Base-by-base conservation (phyloP, 2,888 invertebrate species). In the Dasysyrphus tricinctus region DNA sequence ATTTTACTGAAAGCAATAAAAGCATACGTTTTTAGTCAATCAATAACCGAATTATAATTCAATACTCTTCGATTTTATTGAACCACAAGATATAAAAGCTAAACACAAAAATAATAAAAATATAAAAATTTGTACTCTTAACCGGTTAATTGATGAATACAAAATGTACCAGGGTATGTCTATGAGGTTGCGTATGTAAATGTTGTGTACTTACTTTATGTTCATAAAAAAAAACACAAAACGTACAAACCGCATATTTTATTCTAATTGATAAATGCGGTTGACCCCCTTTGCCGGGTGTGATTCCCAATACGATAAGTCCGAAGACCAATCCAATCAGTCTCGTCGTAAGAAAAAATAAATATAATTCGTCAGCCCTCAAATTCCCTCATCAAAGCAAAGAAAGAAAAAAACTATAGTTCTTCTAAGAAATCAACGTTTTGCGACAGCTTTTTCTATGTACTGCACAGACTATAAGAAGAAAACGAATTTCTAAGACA, bases 201-300 rank as follows among this genome's bases (percentile, higher is more conserved):
- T 3, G 8, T 34, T 2, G 12, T 2, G 11, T 14, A 42, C 12
- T 14, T 42, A 32, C 3, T 16, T 11, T 16, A 32, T 37, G n/a
- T n/a, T 42, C 24, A 44, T 42, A 42, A 29, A 44, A 34, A 37
- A 37, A 67, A 67, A 44, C 3, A 51, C 49, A 51, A 67, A 47
- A 61, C 39, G 14, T 14, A 65, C 32, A 65, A 65, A 65, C 49
- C 49, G 69, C 54, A 29, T 29, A 54, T n/a, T 69, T 39, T 11
- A 69, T 69, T 69, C 39, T 69, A 54, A 69, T 69, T 51, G 39
- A 69, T 39, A 69, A 69, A 69, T 54, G 69, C 29, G 69, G 69
- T 69, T 54, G 54, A 54, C 24, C 29, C 54, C 24, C 51, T 24
- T 24, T n/a, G 37, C n/a, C 7, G 47, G 5, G 24, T 54, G 69